Percentiles rank a stretch among this genome's conserved stretches.
Conservation (phyloP, 1,140 invertebrate genomes). For the Heliconius hewitsoni region DNA sequence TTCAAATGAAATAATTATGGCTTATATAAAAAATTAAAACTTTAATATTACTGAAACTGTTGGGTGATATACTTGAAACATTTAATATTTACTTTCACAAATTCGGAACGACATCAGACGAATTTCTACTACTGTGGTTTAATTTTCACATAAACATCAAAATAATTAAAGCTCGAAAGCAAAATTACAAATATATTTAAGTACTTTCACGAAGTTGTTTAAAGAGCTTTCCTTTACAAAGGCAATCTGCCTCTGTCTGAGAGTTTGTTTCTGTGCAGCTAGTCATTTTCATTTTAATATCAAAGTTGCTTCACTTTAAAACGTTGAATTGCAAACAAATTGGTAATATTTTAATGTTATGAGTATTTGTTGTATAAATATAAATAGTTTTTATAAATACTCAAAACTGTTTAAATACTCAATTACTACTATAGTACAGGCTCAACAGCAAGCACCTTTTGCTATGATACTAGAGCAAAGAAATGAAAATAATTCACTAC, state of each 20-base stretch:
- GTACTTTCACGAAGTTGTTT: not conserved
- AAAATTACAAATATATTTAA: slow-evolving; percentile 2
- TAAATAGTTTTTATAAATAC: no score
- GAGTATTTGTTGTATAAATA: not conserved
- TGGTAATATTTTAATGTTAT: not conserved
- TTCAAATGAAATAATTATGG: no score
- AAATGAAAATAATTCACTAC: no score
- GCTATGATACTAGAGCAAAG: no score
- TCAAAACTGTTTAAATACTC: no score
- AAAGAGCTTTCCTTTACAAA: slow-evolving; percentile 6
- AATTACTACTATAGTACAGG: no score
- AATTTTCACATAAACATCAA: not conserved
- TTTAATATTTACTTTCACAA: no score
- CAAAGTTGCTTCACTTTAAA: not conserved
- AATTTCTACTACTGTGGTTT: not conserved
- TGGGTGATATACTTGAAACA: no score
- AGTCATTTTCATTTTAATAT: not conserved
- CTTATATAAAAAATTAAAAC: no score
- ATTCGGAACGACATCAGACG: no score
- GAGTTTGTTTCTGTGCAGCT: not conserved
- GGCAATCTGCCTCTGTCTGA: not conserved
- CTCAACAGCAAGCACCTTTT: no score
- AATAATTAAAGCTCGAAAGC: not conserved
- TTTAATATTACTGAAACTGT: no score
- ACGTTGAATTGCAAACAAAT: not conserved